Percentiles rank a stretch among this genome's conserved stretches.
phyloP scores from a whole-genome alignment of 92 coral and sea anemone species.

The Palythoa grandiflora region DNA sequence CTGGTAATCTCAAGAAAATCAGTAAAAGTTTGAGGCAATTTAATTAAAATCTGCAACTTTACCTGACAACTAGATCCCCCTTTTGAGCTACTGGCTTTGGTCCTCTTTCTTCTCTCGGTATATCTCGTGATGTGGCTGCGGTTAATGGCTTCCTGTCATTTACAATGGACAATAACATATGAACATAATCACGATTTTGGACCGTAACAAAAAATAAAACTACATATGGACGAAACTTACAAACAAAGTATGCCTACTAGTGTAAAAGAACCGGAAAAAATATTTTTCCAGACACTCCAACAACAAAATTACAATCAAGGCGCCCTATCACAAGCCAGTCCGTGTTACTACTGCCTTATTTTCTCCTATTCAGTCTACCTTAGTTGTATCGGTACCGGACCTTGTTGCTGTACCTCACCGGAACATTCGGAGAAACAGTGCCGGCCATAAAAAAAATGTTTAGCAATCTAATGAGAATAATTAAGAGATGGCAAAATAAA shows the following conservation, averaged over 20 bases:
- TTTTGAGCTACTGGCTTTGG: slow-evolving; percentile 48
- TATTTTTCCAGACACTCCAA: slow-evolving; percentile 12
- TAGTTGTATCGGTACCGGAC: slow-evolving; percentile 21
- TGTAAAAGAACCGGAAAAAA: slow-evolving; percentile 39
- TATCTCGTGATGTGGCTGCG: slow-evolving; percentile 50
- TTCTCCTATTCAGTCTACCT: slow-evolving; percentile 31
- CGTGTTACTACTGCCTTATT: slow-evolving; percentile 13
- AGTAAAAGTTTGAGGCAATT: slow-evolving; percentile 10
- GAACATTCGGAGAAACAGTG: slow-evolving; percentile 31
- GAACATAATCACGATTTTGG: slow-evolving; percentile 10
- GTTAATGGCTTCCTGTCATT: slow-evolving; percentile 57
- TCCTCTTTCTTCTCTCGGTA: slow-evolving; percentile 53
- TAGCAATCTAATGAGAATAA: slow-evolving; percentile 36
- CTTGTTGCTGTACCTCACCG: slow-evolving; percentile 30
- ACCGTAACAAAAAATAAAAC: slow-evolving; percentile 5
- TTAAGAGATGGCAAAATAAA: slow-evolving; percentile 50
- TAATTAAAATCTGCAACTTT: slow-evolving; percentile 5
- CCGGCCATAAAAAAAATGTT: slow-evolving; percentile 14
- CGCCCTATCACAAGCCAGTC: slow-evolving; percentile 28
- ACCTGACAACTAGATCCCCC: slow-evolving; percentile 45
- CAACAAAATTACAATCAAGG: slow-evolving; percentile 32
- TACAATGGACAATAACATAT: slow-evolving; percentile 8
- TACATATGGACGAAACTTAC: slow-evolving; percentile 16
- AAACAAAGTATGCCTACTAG: slow-evolving; percentile 35
- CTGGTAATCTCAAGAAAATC: slow-evolving; percentile 3